These are phyloP conservation scores for Macropis europaea DNA, from an alignment of 2,888 invertebrate genomes.

Conservation along the genomic window DNA sequence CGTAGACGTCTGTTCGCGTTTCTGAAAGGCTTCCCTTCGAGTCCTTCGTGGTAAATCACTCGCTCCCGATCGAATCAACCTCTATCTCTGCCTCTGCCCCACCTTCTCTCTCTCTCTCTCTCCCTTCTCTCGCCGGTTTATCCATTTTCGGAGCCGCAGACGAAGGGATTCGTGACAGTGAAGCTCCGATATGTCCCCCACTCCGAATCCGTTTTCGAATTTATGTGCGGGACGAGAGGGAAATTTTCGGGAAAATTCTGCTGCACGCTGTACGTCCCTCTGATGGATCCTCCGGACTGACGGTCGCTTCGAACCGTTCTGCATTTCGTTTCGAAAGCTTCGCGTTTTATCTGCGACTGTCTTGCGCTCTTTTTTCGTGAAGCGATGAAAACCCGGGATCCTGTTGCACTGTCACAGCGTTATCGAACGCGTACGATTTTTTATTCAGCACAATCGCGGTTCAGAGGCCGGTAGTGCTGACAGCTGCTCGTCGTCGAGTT, in stretches of 20 bases:
- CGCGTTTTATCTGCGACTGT: too few relatives aligned
- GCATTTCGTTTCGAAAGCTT: too few relatives aligned
- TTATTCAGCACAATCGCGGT: too few relatives aligned
- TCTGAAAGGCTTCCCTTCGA: conserved; percentile 26
- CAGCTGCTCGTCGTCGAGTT: too few relatives aligned
- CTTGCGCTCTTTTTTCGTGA: too few relatives aligned
- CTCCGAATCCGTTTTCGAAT: conserved; percentile 41
- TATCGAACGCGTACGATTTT: too few relatives aligned
- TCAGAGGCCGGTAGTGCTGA: too few relatives aligned
- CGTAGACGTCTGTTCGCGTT: conserved; percentile 26
- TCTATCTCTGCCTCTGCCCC: too few relatives aligned
- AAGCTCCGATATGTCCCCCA: conserved; percentile 26
- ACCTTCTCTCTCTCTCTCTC: conserved; percentile 2
- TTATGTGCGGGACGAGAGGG: conserved; percentile 43
- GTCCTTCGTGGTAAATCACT: conserved; percentile 61
- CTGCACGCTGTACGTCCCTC: background rate
- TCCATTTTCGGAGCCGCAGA: conserved; percentile 52
- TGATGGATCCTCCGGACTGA: too few relatives aligned
- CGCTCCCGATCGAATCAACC: conserved; percentile 54
- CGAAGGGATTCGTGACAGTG: conserved; percentile 48
- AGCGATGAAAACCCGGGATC: too few relatives aligned
- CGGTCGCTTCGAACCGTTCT: too few relatives aligned
- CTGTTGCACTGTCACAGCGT: too few relatives aligned
- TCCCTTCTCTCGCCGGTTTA: conserved; percentile 36
- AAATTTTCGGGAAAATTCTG: conserved; percentile 42